Evolutionary conservation across 1,140 invertebrate genomes (phyloP).

Genomic region (Helicoverpa armigera): DNA sequence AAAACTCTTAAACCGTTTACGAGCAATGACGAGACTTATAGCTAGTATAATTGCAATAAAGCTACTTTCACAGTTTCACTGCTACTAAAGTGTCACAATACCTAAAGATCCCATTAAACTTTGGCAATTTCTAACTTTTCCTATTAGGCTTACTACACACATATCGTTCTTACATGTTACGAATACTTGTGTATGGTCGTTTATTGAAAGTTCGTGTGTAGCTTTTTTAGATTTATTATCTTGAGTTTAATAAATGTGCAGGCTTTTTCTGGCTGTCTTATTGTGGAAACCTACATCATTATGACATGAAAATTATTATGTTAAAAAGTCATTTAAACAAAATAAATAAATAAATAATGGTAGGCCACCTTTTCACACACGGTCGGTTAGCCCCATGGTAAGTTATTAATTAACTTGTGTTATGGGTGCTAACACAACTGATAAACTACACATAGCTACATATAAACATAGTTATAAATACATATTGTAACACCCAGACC

Average conservation of each 20-base stretch:
- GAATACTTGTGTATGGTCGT: constrained; percentile 45
- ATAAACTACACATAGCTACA: too few relatives aligned
- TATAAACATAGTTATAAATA: too few relatives aligned
- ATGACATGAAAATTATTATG: too few relatives aligned
- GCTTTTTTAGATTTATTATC: constrained; percentile 40
- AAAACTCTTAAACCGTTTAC: constrained; percentile 43
- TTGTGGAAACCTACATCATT: too few relatives aligned
- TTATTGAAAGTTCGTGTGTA: constrained; percentile 47
- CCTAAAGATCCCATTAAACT: constrained; percentile 78
- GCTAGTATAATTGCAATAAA: constrained; percentile 61
- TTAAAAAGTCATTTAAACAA: too few relatives aligned
- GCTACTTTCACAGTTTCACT: constrained; percentile 66
- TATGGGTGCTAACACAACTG: too few relatives aligned
- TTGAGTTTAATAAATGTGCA: neutral
- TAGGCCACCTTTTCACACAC: too few relatives aligned
- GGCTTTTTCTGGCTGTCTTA: neutral
- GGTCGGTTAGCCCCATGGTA: too few relatives aligned
- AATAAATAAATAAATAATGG: too few relatives aligned
- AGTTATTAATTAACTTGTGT: too few relatives aligned
- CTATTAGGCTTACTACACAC: constrained; percentile 70
- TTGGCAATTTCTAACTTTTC: constrained; percentile 79
- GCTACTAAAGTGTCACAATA: constrained; percentile 75
- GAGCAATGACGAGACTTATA: constrained; percentile 38
- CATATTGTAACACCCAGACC: too few relatives aligned
- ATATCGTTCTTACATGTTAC: constrained; percentile 55